phyloP scores from a whole-genome alignment of 2,797 vertebrate species.

The Chromis chromis region DNA sequence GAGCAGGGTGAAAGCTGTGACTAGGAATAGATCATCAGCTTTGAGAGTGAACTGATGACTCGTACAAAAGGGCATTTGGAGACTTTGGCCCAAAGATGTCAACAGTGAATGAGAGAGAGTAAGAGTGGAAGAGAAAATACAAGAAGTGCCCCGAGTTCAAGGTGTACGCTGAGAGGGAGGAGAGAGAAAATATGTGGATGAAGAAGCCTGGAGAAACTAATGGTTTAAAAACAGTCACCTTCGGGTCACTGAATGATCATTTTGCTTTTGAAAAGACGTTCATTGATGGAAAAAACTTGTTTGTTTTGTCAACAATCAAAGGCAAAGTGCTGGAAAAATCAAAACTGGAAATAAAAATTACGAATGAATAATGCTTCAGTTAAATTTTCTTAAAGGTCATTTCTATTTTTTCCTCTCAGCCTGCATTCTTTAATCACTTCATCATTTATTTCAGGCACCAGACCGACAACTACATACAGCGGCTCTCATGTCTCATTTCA shows the following conservation, averaged over 20 bases:
- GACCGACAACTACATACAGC: neutral
- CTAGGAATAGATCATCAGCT: conserved; percentile 31
- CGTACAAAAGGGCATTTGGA: neutral
- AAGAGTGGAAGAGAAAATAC: neutral
- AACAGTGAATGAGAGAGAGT: neutral
- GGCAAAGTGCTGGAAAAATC: neutral
- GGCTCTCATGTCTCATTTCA: neutral
- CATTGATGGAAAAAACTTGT: neutral
- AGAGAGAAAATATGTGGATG: too few relatives aligned
- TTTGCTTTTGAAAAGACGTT: neutral
- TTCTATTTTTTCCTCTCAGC: neutral
- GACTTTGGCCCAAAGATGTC: conserved; percentile 7
- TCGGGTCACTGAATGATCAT: neutral
- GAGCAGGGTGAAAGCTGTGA: conserved; percentile 17
- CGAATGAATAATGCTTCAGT: neutral
- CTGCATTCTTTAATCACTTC: neutral
- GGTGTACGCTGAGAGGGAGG: neutral
- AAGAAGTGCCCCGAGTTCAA: neutral
- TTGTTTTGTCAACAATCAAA: neutral
- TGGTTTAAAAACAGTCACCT: conserved; percentile 3
- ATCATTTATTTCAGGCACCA: too few relatives aligned
- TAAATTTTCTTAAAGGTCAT: neutral
- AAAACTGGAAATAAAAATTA: neutral
- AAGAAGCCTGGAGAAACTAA: conserved; percentile 2
- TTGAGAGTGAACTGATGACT: conserved; percentile 17